Evolutionary conservation across 1,140 invertebrate species (phyloP).

Genomic region (Drosophila cardini): DNA sequence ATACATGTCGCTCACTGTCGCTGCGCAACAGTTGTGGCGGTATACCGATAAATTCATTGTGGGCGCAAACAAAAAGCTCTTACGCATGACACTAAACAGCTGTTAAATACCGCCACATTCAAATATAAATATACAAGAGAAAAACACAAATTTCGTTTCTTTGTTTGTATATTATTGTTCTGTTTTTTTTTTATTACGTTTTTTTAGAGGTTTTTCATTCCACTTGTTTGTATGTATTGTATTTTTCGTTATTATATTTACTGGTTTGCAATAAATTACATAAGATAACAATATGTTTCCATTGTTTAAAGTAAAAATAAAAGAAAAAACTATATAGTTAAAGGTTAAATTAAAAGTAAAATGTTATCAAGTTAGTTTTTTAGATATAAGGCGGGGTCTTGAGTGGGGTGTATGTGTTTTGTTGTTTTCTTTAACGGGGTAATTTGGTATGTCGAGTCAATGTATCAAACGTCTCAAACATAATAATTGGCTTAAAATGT

Average conservation of each 20-base stretch:
- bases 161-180: constrained; percentile 69
- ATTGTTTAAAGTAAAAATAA: constrained; percentile 56
- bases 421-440: constrained; percentile 4
- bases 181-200: constrained; percentile 74
- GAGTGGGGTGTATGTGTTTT: constrained; percentile 12
- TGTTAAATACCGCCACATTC: constrained; percentile 6
- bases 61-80: constrained; percentile 2
- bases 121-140: not conserved
- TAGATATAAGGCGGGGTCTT: constrained; percentile 54
- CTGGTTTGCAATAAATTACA: constrained; percentile 82
- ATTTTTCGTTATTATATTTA: constrained; percentile 70
- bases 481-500: constrained; percentile 51
- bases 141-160: not conserved
- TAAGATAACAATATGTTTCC: constrained; percentile 59
- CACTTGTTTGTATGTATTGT: constrained; percentile 76
- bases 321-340: constrained; percentile 52
- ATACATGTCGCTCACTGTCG: not conserved
- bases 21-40: constrained; percentile 7
- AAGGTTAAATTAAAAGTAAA: constrained; percentile 75
- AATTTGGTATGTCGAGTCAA: constrained; percentile 42
- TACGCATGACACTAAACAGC: not conserved
- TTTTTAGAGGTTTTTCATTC: constrained; percentile 65
- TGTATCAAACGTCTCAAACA: constrained; percentile 45
- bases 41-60: constrained; percentile 14
- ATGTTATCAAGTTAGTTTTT: constrained; percentile 70